Evolutionary conservation across 1,140 invertebrate genomes (phyloP), one percentile per base, ranked within the genome.

Genomic region (Euglossa dilemma): DNA sequence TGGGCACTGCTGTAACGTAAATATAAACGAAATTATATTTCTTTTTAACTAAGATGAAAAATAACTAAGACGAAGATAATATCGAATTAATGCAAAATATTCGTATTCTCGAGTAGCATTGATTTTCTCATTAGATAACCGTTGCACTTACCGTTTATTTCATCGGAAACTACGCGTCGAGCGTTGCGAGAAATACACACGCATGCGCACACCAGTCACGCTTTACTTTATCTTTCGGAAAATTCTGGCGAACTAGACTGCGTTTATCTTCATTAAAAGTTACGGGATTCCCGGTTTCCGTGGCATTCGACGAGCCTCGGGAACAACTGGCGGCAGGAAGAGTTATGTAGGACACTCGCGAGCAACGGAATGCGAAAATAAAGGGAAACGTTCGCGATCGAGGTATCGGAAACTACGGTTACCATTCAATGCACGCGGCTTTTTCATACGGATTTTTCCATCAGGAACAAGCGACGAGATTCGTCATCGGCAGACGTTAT

Each of bases 261-360:
- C 69, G 45, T 73, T 73, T 80, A 47, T 63, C 69, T 73, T 43
- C 47, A 18, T 52, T 72, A 73, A 80, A 80, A 72, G 69, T 63
- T 73, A 45, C 47, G 47, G 20, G 56, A 59, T 72, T 43, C 57
- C 23, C 14, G 18, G 25, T n/a, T 59, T 16, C 23, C 45, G 25
- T 18, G 57, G 16, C 28, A 50, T 63, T 73, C 57, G 47, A 80
- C 56, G 57, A 18, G 36, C 47, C 28, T n/a, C 16, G n/a, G 23
- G 18, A 45, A 61, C 45, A 36, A 61, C 67, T 50, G 11, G 4
- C n/a, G 47, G 6, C 18, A 43, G 28, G 45, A 54, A 50, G 47
- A 54, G 36, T 80, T 28, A 73, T 64, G 69, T 80, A 64, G 78
- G 78, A 73, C 78, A 54, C 4, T 57, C 8, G 64, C 36, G 36